Base-by-base conservation (phyloP, 2,113 vertebrate species). In the Phyllostomus hastatus region DNA sequence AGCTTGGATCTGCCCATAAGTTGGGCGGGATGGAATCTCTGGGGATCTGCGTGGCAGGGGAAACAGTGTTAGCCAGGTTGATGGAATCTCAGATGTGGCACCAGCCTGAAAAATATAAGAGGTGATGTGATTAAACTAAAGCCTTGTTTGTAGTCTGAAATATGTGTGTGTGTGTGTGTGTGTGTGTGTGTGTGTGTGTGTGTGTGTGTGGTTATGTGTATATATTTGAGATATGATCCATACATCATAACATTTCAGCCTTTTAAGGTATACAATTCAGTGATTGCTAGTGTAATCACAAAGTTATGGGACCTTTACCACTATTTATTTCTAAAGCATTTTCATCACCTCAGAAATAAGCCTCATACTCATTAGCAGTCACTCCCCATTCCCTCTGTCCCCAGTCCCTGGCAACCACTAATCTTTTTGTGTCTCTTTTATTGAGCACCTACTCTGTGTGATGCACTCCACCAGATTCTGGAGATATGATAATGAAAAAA, bases 81-180 rank as follows among this genome's bases (percentile, higher is more conserved):
- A 61, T 28, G 59, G 59, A 61, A 24, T 14, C 28, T 64, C 61
- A 64, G 61, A 15, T 64, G 4, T 10, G 24, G 61, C 61, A 64
- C 28, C 28, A 64, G 61, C 61, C 28, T 64, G 28, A 28, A 89
- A 86, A 90, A 94, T 92, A 94, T 46, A 76, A 91, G 76, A 88
- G 57, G 84, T 7, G 91, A 95, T 95, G 79, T 94, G 91, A 90
- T 57, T 94, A 89, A 43, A 90, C 50, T 92, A 26, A 38, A 95
- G 90, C 89, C 11, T 80, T 88, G n/a, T 94, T 91, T 97, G 94
- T 97, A 92, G 90, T 96, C 79, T 86, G 73, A 81, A 41, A 33
- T 67, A 16, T 54, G 22, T 24, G 1, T 11, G 22, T 43, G 35
- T 61, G 10, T 24, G 41, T 64, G 35, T 14, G 15, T 4, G 1